Evolutionary conservation across 2,113 vertebrate species (phyloP).

Genomic region (Seriola rivoliana): DNA sequence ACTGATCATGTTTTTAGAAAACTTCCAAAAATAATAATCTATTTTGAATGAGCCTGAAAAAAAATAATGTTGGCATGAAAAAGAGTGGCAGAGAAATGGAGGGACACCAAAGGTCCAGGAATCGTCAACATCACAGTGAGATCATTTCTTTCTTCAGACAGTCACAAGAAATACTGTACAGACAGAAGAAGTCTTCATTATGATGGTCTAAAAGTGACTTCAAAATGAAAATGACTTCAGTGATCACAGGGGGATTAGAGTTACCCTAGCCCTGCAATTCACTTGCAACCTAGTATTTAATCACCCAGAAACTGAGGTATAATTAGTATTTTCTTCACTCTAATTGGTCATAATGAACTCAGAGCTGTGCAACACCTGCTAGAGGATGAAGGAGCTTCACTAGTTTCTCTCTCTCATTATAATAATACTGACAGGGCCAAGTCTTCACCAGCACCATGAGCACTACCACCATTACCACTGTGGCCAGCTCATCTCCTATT

Average conservation of each 20-base stretch:
- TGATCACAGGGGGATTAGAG: slow-evolving; percentile 74
- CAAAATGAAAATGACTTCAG: slow-evolving; percentile 74
- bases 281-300: slow-evolving; percentile 75
- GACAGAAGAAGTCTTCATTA: slow-evolving; percentile 65
- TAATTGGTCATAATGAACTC: slow-evolving; percentile 82
- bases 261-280: slow-evolving; percentile 78
- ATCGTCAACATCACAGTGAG: slow-evolving; percentile 45
- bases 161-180: slow-evolving; percentile 43
- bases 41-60: not conserved
- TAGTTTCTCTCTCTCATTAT: slow-evolving; percentile 72
- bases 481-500: slow-evolving; percentile 80
- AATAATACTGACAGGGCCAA: slow-evolving; percentile 69
- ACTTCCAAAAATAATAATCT: not conserved
- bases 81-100: slow-evolving; percentile 2
- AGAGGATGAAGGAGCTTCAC: slow-evolving; percentile 68
- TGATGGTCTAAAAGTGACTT: slow-evolving; percentile 72
- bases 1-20: too few relatives aligned
- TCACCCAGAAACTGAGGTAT: slow-evolving; percentile 75
- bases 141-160: slow-evolving; percentile 35
- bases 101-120: slow-evolving; percentile 9
- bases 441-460: slow-evolving; percentile 55
- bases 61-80: not conserved
- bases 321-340: slow-evolving; percentile 81
- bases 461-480: slow-evolving; percentile 55
- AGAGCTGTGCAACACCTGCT: slow-evolving; percentile 74